A percentile compares a stretch with the other conserved stretches of the same genome.
These are phyloP conservation scores for Muntiacus reevesi DNA, from an alignment of 2,113 vertebrate species.

Conservation along the genomic window DNA sequence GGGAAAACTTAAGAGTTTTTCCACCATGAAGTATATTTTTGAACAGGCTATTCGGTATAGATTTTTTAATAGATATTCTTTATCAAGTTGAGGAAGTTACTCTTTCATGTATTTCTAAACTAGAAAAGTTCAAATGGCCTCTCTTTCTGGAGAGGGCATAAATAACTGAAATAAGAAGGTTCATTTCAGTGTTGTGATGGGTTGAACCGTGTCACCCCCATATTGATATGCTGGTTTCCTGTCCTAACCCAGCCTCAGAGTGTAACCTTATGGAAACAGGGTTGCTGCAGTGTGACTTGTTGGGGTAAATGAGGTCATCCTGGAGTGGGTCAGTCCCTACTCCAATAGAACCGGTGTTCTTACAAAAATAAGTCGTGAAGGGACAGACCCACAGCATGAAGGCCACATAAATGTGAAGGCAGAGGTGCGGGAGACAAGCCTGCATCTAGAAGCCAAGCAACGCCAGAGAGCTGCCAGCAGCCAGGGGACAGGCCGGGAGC, in stretches of 20 bases:
- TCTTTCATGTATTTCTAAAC: constrained; percentile 35
- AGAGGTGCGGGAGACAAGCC: no score
- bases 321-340: neutral
- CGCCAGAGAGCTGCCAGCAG: neutral
- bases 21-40: neutral
- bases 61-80: neutral
- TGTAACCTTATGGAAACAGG: neutral
- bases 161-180: constrained; percentile 35
- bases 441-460: neutral
- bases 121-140: constrained; percentile 55
- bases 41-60: neutral
- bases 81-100: neutral
- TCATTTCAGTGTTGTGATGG: neutral
- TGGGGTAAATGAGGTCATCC: neutral
- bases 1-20: neutral
- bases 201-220: neutral
- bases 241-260: neutral
- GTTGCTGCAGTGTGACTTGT: neutral
- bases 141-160: constrained; percentile 35
- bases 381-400: neutral
- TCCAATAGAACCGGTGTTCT: neutral
- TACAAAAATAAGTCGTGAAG: neutral
- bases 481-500: neutral
- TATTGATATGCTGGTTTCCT: neutral
- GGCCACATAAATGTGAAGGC: neutral